phyloP scores from a whole-genome alignment of 35 echinoderm and acorn worm genomes.

The Apostichopus japonicus region DNA sequence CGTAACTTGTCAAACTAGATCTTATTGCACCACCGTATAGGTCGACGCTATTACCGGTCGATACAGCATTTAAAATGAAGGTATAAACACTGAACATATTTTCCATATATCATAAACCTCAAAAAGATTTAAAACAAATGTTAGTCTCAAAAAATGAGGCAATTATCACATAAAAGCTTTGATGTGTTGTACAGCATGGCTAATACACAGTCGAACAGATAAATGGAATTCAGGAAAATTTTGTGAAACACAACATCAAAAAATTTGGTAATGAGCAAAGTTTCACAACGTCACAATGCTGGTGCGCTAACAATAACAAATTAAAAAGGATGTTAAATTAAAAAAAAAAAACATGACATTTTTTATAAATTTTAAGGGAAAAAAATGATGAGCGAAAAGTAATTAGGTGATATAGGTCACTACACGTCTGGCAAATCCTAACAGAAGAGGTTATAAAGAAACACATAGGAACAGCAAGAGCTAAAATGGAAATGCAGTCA shows the following conservation, averaged over 20 bases:
- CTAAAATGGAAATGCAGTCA: slow-evolving; percentile 9
- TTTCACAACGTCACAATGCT: slow-evolving; percentile 59
- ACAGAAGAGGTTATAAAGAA: slow-evolving; percentile 35
- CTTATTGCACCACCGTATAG: too few relatives aligned
- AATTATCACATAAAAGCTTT: slow-evolving; percentile 45
- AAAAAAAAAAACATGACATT: slow-evolving; percentile 3
- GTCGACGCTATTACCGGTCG: too few relatives aligned
- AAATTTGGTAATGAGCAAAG: slow-evolving; percentile 51
- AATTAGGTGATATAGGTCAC: slow-evolving; percentile 42
- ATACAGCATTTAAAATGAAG: too few relatives aligned
- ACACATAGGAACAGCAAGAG: slow-evolving; percentile 44
- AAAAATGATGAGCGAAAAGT: slow-evolving; percentile 45
- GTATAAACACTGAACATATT: too few relatives aligned
- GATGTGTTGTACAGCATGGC: slow-evolving; percentile 40
- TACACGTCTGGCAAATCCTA: slow-evolving; percentile 39
- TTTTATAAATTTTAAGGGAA: slow-evolving; percentile 2
- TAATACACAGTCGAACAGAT: slow-evolving; percentile 38
- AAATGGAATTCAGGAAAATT: slow-evolving; percentile 42
- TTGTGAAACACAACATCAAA: slow-evolving; percentile 50
- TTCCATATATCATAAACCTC: too few relatives aligned
- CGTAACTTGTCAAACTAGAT: too few relatives aligned
- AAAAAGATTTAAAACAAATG: not conserved
- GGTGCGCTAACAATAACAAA: slow-evolving; percentile 48
- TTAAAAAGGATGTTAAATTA: slow-evolving; percentile 47
- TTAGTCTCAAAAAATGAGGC: slow-evolving; percentile 33